A percentile compares a stretch with the other conserved stretches of the same genome.
These are phyloP conservation scores for Charina bottae DNA, from an alignment of 2,113 vertebrate species.

Conservation along the genomic window DNA sequence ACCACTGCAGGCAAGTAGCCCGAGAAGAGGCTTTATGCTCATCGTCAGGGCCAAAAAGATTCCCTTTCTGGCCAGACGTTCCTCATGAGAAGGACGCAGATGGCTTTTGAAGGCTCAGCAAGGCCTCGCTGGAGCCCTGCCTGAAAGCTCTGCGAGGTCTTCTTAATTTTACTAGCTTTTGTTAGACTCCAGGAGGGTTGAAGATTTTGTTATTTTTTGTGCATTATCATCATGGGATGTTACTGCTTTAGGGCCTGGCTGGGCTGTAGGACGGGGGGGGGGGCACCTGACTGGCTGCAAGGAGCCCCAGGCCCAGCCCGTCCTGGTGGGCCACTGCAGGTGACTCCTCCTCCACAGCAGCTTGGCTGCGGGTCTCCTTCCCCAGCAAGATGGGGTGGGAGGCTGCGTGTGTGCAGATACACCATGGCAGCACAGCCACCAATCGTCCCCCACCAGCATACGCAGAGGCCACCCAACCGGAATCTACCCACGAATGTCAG, in stretches of 20 bases:
- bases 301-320: not conserved
- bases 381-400: not conserved
- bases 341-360: not conserved
- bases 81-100: not conserved
- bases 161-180: not conserved
- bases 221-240: not conserved
- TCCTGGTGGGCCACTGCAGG: not conserved
- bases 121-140: not conserved
- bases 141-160: not conserved
- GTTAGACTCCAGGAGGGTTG: not conserved
- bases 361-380: not conserved
- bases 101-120: not conserved
- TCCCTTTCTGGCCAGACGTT: no score
- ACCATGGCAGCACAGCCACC: not conserved
- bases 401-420: not conserved
- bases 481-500: not conserved
- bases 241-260: not conserved
- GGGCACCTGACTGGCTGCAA: no score
- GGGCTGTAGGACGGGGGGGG: not conserved
- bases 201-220: not conserved
- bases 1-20: not conserved
- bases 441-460: not conserved
- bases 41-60: not conserved
- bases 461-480: not conserved
- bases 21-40: not conserved